phyloP scores from a whole-genome alignment of 2,888 invertebrate genomes.

The Tipula unca region DNA sequence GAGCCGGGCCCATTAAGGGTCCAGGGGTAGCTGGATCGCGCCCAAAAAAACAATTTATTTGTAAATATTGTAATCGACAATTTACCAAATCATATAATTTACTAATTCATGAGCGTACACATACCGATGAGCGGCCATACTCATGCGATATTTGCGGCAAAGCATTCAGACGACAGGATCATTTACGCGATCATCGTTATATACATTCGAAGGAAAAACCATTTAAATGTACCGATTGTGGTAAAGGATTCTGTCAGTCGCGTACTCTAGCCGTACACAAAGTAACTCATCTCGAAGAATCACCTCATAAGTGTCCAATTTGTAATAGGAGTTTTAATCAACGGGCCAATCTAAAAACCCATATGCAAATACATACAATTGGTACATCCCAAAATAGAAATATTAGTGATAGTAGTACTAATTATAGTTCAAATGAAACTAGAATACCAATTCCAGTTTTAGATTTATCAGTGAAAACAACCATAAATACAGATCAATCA shows the following conservation, averaged over 20 bases:
- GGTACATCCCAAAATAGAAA: not conserved
- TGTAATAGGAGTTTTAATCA: slow-evolving; percentile 87
- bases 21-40: slow-evolving; percentile 50
- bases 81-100: slow-evolving; percentile 98
- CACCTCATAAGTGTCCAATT: slow-evolving; percentile 85
- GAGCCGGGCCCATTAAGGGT: slow-evolving; percentile 48
- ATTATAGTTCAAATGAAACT: not conserved
- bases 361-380: slow-evolving; percentile 72
- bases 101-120: slow-evolving; percentile 93
- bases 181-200: slow-evolving; percentile 86
- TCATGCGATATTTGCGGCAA: slow-evolving; percentile 95
- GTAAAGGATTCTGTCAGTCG: slow-evolving; percentile 97
- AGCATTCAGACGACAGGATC: slow-evolving; percentile 91
- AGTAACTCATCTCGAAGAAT: slow-evolving; percentile 87
- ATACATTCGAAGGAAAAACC: slow-evolving; percentile 98
- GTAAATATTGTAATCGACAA: slow-evolving; percentile 93
- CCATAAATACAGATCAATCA: slow-evolving; percentile 35
- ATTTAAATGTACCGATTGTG: slow-evolving; percentile 93
- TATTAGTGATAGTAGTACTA: not conserved
- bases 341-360: slow-evolving; percentile 84
- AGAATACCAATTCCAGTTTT: slow-evolving; percentile 36
- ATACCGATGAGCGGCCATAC: slow-evolving; percentile 94
- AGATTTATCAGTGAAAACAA: slow-evolving; percentile 47
- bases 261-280: slow-evolving; percentile 93
- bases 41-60: slow-evolving; percentile 85